A percentile compares a stretch with the other conserved stretches of the same genome.
phyloP scores from a whole-genome alignment of 2,888 invertebrate genomes.

The Dione juno region DNA sequence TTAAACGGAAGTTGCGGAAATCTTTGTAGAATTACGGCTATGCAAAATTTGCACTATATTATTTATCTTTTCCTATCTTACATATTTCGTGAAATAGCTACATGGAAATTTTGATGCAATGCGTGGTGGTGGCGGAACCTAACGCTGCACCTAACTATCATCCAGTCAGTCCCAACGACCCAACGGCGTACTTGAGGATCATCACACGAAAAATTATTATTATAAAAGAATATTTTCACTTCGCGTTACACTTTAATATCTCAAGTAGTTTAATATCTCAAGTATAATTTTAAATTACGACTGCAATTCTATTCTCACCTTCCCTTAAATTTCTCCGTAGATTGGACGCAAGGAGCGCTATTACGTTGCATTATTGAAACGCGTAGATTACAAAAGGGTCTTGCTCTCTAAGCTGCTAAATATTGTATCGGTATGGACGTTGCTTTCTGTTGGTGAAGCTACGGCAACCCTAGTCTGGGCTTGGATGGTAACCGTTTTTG shows the following conservation, averaged over 20 bases:
- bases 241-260: conserved; percentile 10
- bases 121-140: neutral
- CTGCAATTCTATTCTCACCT: conserved; percentile 11
- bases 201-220: neutral
- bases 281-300: conserved; percentile 24
- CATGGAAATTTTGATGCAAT: too few relatives aligned
- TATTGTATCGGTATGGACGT: conserved; percentile 28
- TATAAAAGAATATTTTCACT: conserved; percentile 10
- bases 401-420: conserved; percentile 10
- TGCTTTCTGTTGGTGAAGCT: conserved; percentile 12
- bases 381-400: conserved; percentile 31
- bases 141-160: neutral
- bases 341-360: conserved; percentile 25
- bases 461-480: neutral
- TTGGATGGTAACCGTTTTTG: neutral
- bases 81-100: too few relatives aligned
- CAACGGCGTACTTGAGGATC: too few relatives aligned
- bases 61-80: too few relatives aligned
- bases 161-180: too few relatives aligned
- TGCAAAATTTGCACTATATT: too few relatives aligned
- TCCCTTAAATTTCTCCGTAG: conserved; percentile 23
- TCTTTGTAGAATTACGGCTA: too few relatives aligned
- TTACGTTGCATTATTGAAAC: conserved; percentile 29
- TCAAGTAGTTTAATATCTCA: conserved; percentile 19
- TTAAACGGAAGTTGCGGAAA: too few relatives aligned